Conservation (phyloP, 2,113 vertebrate genomes). For the Odontophorus gujanensis region DNA sequence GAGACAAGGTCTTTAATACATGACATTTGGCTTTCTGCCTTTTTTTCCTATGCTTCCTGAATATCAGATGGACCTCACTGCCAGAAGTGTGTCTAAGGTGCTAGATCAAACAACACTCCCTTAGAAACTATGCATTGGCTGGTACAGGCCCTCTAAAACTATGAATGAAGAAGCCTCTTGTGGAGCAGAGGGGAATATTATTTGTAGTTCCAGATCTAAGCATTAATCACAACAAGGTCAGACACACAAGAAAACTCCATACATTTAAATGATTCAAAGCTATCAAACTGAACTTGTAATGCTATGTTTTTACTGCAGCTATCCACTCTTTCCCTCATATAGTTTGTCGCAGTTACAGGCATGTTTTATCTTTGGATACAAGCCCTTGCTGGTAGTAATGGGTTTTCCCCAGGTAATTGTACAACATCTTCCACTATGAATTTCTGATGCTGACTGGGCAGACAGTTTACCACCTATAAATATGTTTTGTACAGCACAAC, state of each 20-base stretch:
- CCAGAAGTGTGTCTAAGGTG: not conserved
- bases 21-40: conserved; percentile 34
- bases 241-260: not conserved
- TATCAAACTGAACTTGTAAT: conserved; percentile 17
- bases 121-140: conserved; percentile 9
- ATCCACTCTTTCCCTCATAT: not conserved
- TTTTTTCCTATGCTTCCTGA: not conserved
- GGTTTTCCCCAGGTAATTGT: not conserved
- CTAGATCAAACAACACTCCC: not conserved
- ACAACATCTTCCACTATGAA: not conserved
- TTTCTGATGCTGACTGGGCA: not conserved
- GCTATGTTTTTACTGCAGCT: not conserved
- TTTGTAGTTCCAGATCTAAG: conserved; percentile 45
- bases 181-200: conserved; percentile 29
- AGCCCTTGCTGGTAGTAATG: not conserved
- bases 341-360: not conserved
- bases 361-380: not conserved
- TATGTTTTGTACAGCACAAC: not conserved
- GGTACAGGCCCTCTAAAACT: conserved; percentile 1
- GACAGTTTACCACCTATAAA: not conserved
- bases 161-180: conserved; percentile 31
- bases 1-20: conserved; percentile 24
- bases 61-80: not conserved
- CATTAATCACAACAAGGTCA: conserved; percentile 65
- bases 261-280: conserved; percentile 46